Evolutionary conservation across 2,797 vertebrate species (phyloP).

Genomic region (Bufotes viridis): DNA sequence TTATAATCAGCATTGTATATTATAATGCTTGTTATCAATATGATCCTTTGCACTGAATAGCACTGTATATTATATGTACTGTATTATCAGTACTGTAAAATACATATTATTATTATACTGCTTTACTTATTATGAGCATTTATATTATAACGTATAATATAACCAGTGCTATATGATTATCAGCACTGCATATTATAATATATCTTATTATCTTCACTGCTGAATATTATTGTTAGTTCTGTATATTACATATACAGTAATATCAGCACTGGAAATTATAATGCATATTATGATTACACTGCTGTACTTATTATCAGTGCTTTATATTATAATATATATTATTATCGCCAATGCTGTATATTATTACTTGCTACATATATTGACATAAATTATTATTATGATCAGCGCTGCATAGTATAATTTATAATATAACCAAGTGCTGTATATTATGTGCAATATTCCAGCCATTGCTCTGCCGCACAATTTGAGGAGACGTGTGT

Average conservation of each 20-base stretch:
- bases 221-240: background rate
- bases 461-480: too few relatives aligned
- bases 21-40: background rate
- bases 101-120: background rate
- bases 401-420: background rate
- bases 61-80: background rate
- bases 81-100: background rate
- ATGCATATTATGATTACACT: background rate
- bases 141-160: background rate
- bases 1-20: background rate
- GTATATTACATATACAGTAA: too few relatives aligned
- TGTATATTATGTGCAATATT: background rate
- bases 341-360: background rate
- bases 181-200: background rate
- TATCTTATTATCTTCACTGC: background rate
- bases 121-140: too few relatives aligned
- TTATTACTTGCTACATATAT: background rate
- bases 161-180: background rate
- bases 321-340: background rate
- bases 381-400: background rate
- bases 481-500: background rate
- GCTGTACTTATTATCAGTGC: background rate
- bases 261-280: background rate
- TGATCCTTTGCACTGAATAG: background rate
- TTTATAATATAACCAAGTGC: background rate